These are phyloP conservation scores for Drosophila punjabiensis DNA, from an alignment of 1,140 invertebrate genomes.

Conservation along the genomic window DNA sequence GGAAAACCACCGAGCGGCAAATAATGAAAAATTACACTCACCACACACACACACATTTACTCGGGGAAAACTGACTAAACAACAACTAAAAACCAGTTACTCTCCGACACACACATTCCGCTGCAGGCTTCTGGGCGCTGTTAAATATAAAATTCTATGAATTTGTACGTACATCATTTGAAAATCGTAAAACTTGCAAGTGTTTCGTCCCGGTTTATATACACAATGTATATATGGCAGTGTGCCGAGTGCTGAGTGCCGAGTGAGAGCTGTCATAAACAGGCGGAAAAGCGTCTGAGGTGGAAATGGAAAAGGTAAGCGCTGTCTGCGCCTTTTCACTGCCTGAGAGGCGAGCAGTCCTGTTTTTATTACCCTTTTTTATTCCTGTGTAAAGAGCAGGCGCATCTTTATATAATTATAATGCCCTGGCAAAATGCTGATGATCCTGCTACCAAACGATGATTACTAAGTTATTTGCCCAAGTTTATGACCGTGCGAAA, in stretches of 20 bases:
- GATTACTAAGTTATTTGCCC: constrained; percentile 67
- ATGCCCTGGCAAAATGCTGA: constrained; percentile 68
- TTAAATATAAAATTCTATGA: constrained; percentile 84
- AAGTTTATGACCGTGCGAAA: constrained; percentile 71
- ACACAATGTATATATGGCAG: background rate
- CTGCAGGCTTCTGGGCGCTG: constrained; percentile 71
- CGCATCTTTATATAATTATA: constrained; percentile 74
- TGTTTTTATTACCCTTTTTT: constrained; percentile 66
- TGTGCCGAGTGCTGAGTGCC: constrained; percentile 13
- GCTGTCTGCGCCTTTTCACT: constrained; percentile 32
- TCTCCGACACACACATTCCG: constrained; percentile 14
- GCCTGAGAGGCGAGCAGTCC: constrained; percentile 8
- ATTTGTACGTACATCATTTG: constrained; percentile 84
- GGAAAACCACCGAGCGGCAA: constrained; percentile 59
- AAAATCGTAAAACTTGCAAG: constrained; percentile 83
- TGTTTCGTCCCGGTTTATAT: constrained; percentile 39
- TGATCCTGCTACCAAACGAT: constrained; percentile 52
- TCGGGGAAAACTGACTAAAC: constrained; percentile 45
- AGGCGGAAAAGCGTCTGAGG: constrained; percentile 23
- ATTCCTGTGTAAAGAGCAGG: constrained; percentile 67
- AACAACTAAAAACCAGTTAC: constrained; percentile 65
- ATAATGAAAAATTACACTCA: constrained; percentile 77
- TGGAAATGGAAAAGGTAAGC: constrained; percentile 58
- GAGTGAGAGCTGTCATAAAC: constrained; percentile 73
- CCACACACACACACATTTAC: constrained; percentile 10